Conservation (phyloP, 2,888 invertebrate species). For the Eupithecia subumbrata region DNA sequence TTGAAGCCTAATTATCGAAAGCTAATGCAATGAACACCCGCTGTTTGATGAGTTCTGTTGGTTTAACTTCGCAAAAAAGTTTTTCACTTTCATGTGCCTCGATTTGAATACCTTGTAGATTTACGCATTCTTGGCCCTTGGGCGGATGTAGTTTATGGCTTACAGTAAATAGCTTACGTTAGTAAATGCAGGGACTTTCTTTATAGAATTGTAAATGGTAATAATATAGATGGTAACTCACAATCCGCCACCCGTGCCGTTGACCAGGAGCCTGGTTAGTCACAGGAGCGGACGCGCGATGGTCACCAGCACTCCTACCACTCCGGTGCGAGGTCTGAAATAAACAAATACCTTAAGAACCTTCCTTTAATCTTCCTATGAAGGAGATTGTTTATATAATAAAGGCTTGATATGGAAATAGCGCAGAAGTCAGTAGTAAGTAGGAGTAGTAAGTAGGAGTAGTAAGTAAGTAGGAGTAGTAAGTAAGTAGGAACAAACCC, state of each 20-base stretch:
- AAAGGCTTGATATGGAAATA: not conserved
- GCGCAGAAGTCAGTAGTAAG: too few species aligned
- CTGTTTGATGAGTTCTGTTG: constrained; percentile 10
- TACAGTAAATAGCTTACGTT: not conserved
- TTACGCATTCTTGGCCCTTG: not conserved
- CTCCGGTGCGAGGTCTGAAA: constrained; percentile 76
- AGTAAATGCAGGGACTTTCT: not conserved
- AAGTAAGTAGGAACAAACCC: not conserved
- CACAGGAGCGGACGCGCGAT: constrained; percentile 77
- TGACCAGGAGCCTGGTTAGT: constrained; percentile 76
- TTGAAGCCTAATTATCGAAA: constrained; percentile 12
- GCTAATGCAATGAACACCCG: constrained; percentile 22
- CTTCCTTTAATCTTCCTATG: not conserved
- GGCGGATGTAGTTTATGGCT: not conserved
- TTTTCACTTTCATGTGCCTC: not conserved
- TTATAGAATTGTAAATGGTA: not conserved
- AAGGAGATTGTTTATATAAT: not conserved
- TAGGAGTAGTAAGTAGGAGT: too few species aligned
- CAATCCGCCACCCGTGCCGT: constrained; percentile 82
- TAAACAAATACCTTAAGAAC: constrained; percentile 41
- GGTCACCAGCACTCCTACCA: constrained; percentile 75
- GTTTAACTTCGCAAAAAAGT: not conserved
- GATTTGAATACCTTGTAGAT: not conserved
- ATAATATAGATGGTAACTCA: constrained; percentile 57
- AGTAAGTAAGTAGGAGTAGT: too few species aligned